Percentiles rank a stretch among this genome's conserved stretches.
These are phyloP conservation scores for Cuniculus paca DNA, from an alignment of 2,797 vertebrate genomes.

Conservation along the genomic window DNA sequence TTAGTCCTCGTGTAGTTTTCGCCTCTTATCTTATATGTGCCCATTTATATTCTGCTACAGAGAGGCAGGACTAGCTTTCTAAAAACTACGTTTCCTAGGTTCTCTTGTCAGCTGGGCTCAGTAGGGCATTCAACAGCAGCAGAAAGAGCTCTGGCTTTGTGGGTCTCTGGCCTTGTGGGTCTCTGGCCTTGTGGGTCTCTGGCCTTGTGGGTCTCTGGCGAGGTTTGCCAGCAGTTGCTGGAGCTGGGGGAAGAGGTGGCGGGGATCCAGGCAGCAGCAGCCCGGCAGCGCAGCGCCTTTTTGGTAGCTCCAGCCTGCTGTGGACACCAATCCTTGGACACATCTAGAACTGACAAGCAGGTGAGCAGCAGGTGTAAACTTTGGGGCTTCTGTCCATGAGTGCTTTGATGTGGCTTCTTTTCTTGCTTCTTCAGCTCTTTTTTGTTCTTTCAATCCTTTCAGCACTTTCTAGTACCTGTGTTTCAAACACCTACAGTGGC, in stretches of 20 bases:
- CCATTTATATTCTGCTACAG: not conserved
- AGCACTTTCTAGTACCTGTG: not conserved
- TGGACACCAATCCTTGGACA: not conserved
- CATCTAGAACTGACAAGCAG: not conserved
- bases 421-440: not conserved
- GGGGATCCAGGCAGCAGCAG: not conserved
- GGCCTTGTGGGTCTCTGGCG: too few relatives aligned
- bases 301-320: not conserved
- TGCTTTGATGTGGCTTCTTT: not conserved
- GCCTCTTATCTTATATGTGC: not conserved
- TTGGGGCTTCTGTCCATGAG: not conserved
- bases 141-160: not conserved
- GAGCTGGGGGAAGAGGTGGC: not conserved
- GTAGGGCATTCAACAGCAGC: not conserved
- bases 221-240: not conserved
- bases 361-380: not conserved
- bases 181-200: not conserved
- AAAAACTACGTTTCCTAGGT: conserved; percentile 21
- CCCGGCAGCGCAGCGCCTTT: not conserved
- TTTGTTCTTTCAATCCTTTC: not conserved
- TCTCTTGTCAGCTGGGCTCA: not conserved
- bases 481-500: not conserved
- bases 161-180: not conserved
- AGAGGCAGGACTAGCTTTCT: not conserved
- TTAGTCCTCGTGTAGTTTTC: not conserved